Conservation (phyloP, 1,140 invertebrate species). For the Formica exsecta region DNA sequence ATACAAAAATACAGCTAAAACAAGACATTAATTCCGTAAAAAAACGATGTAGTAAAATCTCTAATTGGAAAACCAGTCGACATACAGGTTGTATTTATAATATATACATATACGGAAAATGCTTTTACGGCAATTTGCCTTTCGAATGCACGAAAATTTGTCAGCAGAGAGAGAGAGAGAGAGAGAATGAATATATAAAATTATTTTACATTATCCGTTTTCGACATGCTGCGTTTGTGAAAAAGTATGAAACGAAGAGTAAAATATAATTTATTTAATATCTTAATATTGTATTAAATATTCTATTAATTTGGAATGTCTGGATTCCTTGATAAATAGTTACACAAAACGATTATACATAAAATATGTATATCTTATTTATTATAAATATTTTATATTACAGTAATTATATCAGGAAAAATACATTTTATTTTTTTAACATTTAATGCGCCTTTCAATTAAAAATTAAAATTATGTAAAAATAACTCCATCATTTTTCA, state of each 20-base stretch:
- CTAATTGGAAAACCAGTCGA: neutral
- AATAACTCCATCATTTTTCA: no score
- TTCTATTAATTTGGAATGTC: neutral
- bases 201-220: slow-evolving; percentile 30
- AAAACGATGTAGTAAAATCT: slow-evolving; percentile 18
- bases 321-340: no score
- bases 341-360: no score
- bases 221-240: slow-evolving; percentile 34
- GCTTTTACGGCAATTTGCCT: slow-evolving; percentile 9
- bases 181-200: neutral
- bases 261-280: slow-evolving; percentile 17
- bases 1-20: slow-evolving; percentile 3
- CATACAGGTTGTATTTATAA: slow-evolving; percentile 25
- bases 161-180: no score
- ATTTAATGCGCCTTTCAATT: neutral
- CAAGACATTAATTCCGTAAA: slow-evolving; percentile 25
- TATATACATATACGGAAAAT: neutral
- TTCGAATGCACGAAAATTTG: neutral
- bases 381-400: neutral
- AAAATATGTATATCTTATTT: no score
- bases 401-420: neutral
- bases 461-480: neutral
- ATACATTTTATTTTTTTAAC: no score
- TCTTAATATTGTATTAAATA: slow-evolving; percentile 1
- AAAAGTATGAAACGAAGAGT: slow-evolving; percentile 33